Evolutionary conservation across 2,113 vertebrate genomes (phyloP), one percentile per base, ranked within the genome.

Genomic region (Chascanopsetta lugubris): DNA sequence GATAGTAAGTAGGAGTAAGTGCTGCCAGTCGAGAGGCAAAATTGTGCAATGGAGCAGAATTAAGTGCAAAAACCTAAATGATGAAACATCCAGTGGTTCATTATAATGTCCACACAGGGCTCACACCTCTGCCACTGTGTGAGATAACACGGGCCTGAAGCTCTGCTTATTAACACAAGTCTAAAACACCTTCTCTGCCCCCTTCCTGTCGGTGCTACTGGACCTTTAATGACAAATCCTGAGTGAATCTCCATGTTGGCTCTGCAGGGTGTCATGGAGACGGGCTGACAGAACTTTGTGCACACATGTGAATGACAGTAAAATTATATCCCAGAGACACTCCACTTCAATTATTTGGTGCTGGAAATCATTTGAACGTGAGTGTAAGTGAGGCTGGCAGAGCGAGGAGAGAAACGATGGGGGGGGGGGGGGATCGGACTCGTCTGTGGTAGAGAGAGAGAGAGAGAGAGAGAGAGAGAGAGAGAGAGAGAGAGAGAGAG

Each of bases 391-490:
- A 68, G 21, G 13, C 32, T 77, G 84, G 38, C 38, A 42, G 38
- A 57, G 61, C 66, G 61, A 17, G 42, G 56, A 63, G 10, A 32
- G 30, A 42, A 69, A 75, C 69, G 76, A 5, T 42, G 40, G 15
- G 29, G 8, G 54, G 56, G 76, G 4, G 38, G 40, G 15, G 29
- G 8, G 54, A 59, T 22, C 8, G 13, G 40, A 54, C 43, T 75
- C 43, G 18, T 79, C 69, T 43, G 32, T 57, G 24, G 43, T 86
- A 30, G 83, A 87, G 85, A 60, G 84, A 70, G 76, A 70, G 21
- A 65, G 27, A 34, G 4, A 27, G 3, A 32, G 50, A 50, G 24
- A 50, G 25, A 15, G 36, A 27, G 24, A 20, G 8, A 6, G 24
- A 67, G 29, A 51, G 67, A 61, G 18, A 27, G 57, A 63, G 26